These are phyloP conservation scores for Hipparchia sbordonii DNA, from an alignment of 2,888 invertebrate species.

Conservation along the genomic window DNA sequence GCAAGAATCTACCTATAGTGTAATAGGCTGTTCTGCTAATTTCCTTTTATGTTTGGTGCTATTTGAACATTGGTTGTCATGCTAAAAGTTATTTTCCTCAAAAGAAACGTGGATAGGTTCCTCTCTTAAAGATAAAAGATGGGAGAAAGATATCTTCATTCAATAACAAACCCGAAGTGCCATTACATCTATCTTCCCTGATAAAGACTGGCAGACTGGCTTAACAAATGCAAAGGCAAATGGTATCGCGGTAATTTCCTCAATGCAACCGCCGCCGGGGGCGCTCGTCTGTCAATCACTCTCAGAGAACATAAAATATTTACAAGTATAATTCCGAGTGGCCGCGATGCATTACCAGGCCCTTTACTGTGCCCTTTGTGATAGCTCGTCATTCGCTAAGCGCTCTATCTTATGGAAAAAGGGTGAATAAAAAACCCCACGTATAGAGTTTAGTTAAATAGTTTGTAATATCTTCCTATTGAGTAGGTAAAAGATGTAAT, in stretches of 20 bases:
- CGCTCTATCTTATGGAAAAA: constrained; percentile 49
- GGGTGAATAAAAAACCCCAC: constrained; percentile 49
- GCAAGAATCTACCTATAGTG: too few relatives aligned
- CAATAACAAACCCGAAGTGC: constrained; percentile 19
- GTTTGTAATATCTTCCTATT: constrained; percentile 20
- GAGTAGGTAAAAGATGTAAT: constrained; percentile 11
- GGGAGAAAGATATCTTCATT: background rate
- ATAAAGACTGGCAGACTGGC: constrained; percentile 34
- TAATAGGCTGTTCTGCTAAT: too few relatives aligned
- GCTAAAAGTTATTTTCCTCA: background rate
- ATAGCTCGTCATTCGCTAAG: constrained; percentile 14
- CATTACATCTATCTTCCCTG: constrained; percentile 29
- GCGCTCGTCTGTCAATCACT: constrained; percentile 71
- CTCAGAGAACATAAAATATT: constrained; percentile 75
- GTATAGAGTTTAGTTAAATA: constrained; percentile 23
- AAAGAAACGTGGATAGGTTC: background rate
- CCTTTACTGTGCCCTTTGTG: constrained; percentile 62
- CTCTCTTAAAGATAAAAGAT: background rate
- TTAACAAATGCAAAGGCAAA: constrained; percentile 36
- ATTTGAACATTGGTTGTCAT: background rate
- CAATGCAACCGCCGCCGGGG: constrained; percentile 53
- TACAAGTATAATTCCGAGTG: constrained; percentile 74
- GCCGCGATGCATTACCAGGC: constrained; percentile 71
- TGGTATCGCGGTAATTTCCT: constrained; percentile 35
- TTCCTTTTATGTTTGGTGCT: background rate